Base-by-base conservation (phyloP, 2,797 vertebrate species). In the Chelon labrosus region DNA sequence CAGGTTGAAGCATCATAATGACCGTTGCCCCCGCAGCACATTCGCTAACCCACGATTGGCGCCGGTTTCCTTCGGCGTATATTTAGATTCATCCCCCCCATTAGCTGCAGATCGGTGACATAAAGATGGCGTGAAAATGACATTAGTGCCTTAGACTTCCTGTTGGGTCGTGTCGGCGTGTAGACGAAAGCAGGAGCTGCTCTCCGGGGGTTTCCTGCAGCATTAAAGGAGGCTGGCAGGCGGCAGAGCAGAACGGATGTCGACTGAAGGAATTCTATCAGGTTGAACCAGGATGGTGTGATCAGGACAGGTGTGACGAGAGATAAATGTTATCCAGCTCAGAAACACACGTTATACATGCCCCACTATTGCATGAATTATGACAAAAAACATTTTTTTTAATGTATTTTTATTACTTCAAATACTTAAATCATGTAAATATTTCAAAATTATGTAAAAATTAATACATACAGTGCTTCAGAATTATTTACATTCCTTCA, bases 1-100 rank as follows among this genome's bases (percentile, higher is more conserved):
- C 16, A 16, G 68, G 42, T 44, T 7, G 60, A 67, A 75, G 73
- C n/a, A 31, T 20, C 51, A 74, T 83, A 70, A 85, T 75, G 73
- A 70, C 77, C 70, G 0, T 4, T 9, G 58, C 50, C 81, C 69
- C 50, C 38, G 0, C 65, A 16, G 61, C 69, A 12, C 72, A 63
- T 44, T 27, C 57, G 9, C 68, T 31, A 42, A 55, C 47, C 31
- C 50, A 0, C 39, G 73, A 71, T 31, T 49, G 57, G 31, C 25
- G n/a, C 64, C 59, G 70, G 54, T 64, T 53, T 54, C 56, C 38
- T 22, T 74, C 64, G 19, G 63, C 22, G 1, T 54, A 51, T 77
- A 72, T 71, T 70, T 70, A 70, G 50, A 63, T 25, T 35, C 0
- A 27, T 22, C 42, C 0, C 22, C 65, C 11, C 47, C 53, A 2